Evolutionary conservation across 2,113 vertebrate species (phyloP).

Genomic region (Oplegnathus fasciatus): DNA sequence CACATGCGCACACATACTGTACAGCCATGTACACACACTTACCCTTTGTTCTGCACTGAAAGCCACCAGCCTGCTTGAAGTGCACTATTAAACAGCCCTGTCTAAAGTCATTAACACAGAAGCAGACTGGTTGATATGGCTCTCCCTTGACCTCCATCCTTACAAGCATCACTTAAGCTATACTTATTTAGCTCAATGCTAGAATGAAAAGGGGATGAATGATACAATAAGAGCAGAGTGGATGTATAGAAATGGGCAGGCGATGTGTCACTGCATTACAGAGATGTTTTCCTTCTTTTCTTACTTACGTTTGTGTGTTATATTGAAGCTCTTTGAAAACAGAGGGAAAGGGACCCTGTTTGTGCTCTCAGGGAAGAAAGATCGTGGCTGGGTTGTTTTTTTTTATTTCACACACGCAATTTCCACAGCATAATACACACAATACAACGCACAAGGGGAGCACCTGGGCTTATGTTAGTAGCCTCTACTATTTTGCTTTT

Average conservation of each 20-base stretch:
- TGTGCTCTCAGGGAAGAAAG: too few species aligned
- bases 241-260: conserved; percentile 67
- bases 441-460: too few species aligned
- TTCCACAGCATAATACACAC: too few species aligned
- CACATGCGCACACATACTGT: neutral
- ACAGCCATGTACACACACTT: neutral
- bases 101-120: conserved; percentile 71
- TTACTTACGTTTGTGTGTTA: neutral
- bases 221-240: conserved; percentile 78
- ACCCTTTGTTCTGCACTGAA: conserved; percentile 26
- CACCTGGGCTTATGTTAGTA: too few species aligned
- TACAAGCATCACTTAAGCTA: conserved; percentile 66
- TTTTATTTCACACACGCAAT: too few species aligned
- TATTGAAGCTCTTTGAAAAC: neutral
- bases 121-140: conserved; percentile 57
- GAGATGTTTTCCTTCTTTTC: neutral
- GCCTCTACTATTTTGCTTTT: neutral
- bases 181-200: conserved; percentile 31
- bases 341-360: too few species aligned
- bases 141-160: conserved; percentile 63
- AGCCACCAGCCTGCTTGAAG: conserved; percentile 32
- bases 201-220: conserved; percentile 62
- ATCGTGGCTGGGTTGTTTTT: too few species aligned
- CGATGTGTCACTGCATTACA: neutral
- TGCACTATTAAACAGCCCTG: conserved; percentile 56